A percentile compares a stretch with the other conserved stretches of the same genome.
Conservation (phyloP, 2,888 invertebrate species). For the Drosophila trichaetosa region DNA sequence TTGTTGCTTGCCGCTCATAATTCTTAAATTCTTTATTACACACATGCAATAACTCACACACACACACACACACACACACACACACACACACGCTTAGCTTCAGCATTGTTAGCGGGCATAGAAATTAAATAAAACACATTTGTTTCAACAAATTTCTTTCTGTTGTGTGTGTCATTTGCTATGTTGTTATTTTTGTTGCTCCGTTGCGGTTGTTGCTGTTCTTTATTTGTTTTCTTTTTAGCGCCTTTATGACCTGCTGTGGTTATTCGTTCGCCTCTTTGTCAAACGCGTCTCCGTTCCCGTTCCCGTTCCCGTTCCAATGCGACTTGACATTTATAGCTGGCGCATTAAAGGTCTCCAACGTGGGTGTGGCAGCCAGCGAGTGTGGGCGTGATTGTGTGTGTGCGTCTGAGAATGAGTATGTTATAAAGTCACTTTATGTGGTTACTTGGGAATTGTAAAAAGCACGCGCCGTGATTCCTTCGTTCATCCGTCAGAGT, state of each 20-base stretch:
- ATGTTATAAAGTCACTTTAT: constrained; percentile 56
- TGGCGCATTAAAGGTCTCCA: constrained; percentile 67
- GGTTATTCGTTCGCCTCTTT: constrained; percentile 60
- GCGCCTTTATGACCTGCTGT: constrained; percentile 63
- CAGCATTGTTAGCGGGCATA: constrained; percentile 59
- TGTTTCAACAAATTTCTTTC: constrained; percentile 77
- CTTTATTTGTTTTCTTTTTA: constrained; percentile 56
- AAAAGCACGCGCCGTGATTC: constrained; percentile 26
- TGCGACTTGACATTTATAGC: constrained; percentile 76
- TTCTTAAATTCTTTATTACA: constrained; percentile 58
- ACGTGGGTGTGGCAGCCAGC: constrained; percentile 34
- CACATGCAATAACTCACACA: constrained; percentile 16
- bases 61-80: constrained; percentile 1
- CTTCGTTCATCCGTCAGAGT: background rate
- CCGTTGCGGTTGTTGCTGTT: constrained; percentile 30
- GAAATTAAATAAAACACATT: constrained; percentile 79
- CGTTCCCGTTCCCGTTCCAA: background rate
- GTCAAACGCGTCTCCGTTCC: constrained; percentile 34
- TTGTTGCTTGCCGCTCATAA: constrained; percentile 54
- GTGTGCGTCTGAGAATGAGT: constrained; percentile 28
- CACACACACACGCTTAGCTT: constrained; percentile 20
- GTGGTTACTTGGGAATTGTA: constrained; percentile 33
- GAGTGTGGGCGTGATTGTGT: constrained; percentile 12
- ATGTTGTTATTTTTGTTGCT: constrained; percentile 33
- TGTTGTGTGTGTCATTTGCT: constrained; percentile 43